These are phyloP conservation scores for Yoshiicerus persimilis DNA, from an alignment of 1,140 invertebrate species.

Conservation along the genomic window DNA sequence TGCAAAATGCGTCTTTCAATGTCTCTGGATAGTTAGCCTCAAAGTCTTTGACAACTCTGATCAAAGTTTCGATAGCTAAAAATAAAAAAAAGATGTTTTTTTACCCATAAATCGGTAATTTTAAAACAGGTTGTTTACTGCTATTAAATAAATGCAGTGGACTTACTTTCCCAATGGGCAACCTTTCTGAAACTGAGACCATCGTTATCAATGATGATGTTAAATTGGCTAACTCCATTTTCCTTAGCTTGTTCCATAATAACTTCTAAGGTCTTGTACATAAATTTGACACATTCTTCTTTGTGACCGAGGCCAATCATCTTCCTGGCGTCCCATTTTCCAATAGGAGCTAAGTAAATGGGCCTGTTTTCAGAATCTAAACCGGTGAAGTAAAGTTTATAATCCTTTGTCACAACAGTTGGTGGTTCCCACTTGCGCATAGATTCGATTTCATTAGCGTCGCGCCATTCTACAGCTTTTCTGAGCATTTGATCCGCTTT, in stretches of 20 bases:
- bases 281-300: slow-evolving; percentile 16
- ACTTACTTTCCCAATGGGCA: slow-evolving; percentile 39
- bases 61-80: neutral
- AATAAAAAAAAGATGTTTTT: neutral
- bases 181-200: slow-evolving; percentile 32
- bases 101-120: neutral
- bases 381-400: slow-evolving; percentile 27
- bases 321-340: slow-evolving; percentile 33
- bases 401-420: slow-evolving; percentile 24
- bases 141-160: neutral
- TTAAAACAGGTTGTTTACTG: neutral
- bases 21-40: slow-evolving; percentile 34
- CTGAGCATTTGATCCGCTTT: slow-evolving; percentile 36
- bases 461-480: slow-evolving; percentile 28
- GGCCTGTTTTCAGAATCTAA: slow-evolving; percentile 7
- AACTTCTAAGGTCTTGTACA: slow-evolving; percentile 29
- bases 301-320: slow-evolving; percentile 28
- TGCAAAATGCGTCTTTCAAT: neutral
- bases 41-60: slow-evolving; percentile 25
- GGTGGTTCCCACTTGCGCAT: slow-evolving; percentile 19
- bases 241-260: slow-evolving; percentile 21
- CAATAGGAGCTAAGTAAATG: slow-evolving; percentile 31
- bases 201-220: slow-evolving; percentile 25
- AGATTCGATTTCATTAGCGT: slow-evolving; percentile 30
- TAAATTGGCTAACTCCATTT: slow-evolving; percentile 24